Percentiles rank a stretch among this genome's conserved stretches.
phyloP scores from a whole-genome alignment of 2,888 invertebrate genomes.

The Gymnoscelis rufifasciata region DNA sequence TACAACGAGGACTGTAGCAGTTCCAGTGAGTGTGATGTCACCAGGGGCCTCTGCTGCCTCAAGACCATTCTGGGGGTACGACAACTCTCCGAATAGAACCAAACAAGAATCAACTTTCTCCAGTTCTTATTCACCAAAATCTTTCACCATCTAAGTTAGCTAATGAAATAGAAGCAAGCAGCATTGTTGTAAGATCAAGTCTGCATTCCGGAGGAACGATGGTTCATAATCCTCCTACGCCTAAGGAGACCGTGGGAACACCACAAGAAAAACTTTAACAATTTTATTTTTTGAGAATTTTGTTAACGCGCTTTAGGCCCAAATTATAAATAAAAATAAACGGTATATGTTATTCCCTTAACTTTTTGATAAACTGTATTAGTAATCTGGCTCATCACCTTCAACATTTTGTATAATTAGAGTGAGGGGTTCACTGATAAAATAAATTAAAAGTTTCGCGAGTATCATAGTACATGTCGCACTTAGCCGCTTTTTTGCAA shows the following conservation, averaged over 20 bases:
- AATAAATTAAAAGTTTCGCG: too few relatives aligned
- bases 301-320: too few relatives aligned
- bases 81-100: constrained; percentile 85
- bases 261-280: constrained; percentile 76
- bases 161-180: constrained; percentile 78
- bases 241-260: constrained; percentile 62
- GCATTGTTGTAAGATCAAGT: constrained; percentile 88
- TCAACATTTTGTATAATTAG: too few relatives aligned
- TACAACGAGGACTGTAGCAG: constrained; percentile 90
- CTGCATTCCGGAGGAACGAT: constrained; percentile 92
- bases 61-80: constrained; percentile 82
- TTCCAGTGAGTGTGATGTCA: constrained; percentile 91
- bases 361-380: too few relatives aligned
- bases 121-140: constrained; percentile 73
- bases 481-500: too few relatives aligned
- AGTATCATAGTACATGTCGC: too few relatives aligned
- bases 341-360: too few relatives aligned
- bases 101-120: constrained; percentile 77
- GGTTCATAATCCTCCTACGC: constrained; percentile 80
- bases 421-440: too few relatives aligned
- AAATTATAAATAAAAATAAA: too few relatives aligned
- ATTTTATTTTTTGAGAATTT: constrained; percentile 80
- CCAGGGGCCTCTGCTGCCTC: constrained; percentile 92
- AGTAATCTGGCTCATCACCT: too few relatives aligned
- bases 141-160: constrained; percentile 66